phyloP scores from a whole-genome alignment of 2,888 invertebrate species.

The Hypolimnas misippus region DNA sequence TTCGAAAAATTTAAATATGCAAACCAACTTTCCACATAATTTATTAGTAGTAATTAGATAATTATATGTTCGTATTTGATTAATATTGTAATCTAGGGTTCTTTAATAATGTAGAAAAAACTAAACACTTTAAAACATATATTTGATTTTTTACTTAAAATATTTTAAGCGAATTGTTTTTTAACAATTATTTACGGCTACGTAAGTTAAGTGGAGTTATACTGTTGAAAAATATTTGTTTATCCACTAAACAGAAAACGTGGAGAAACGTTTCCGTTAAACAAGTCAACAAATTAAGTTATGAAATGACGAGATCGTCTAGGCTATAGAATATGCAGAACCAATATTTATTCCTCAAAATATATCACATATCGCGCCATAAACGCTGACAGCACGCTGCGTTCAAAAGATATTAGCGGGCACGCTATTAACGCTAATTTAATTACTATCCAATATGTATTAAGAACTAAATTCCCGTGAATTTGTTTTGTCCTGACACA shows the following conservation, averaged over 20 bases:
- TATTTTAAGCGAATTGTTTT: too few relatives aligned
- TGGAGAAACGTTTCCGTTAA: too few relatives aligned
- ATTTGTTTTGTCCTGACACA: neutral
- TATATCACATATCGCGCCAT: neutral
- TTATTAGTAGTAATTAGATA: neutral
- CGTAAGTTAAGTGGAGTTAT: too few relatives aligned
- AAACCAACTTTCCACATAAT: neutral
- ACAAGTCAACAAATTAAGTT: too few relatives aligned
- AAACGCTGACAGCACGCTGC: constrained; percentile 13
- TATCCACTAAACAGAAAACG: too few relatives aligned
- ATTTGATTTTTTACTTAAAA: neutral
- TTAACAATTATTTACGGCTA: too few relatives aligned
- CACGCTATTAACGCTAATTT: neutral
- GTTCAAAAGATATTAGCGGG: neutral
- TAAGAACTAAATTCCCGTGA: neutral
- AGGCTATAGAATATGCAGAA: neutral
- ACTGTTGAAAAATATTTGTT: too few relatives aligned
- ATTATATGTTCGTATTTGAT: neutral
- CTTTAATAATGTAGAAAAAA: neutral
- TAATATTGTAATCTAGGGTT: neutral
- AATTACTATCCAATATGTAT: neutral
- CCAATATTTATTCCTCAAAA: neutral
- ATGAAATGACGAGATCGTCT: too few relatives aligned
- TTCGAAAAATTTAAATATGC: neutral
- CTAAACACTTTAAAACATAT: neutral